A percentile compares a stretch with the other conserved stretches of the same genome.
Evolutionary conservation across 2,888 invertebrate genomes (phyloP).

Genomic region (Agapostemon virescens): DNA sequence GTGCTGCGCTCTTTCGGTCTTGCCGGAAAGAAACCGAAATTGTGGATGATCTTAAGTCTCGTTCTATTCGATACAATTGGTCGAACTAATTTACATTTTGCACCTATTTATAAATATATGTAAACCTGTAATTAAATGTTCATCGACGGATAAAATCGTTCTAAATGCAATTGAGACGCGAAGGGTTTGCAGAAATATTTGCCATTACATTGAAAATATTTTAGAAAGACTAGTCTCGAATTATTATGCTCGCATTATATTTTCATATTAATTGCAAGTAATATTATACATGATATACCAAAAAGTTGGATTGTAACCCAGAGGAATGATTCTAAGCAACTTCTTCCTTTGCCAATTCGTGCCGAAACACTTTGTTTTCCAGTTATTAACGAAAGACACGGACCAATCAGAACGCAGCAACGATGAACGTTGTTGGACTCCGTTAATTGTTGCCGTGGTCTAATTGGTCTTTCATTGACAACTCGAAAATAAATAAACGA

Average conservation of each 20-base stretch:
- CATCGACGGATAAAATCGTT: neutral
- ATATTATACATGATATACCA: too few relatives aligned
- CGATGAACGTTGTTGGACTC: too few relatives aligned
- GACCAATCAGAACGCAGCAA: too few relatives aligned
- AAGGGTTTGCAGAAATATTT: neutral
- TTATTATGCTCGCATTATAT: neutral
- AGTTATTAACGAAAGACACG: too few relatives aligned
- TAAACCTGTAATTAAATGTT: neutral
- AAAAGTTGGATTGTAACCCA: too few relatives aligned
- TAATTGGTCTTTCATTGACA: too few relatives aligned
- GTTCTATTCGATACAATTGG: constrained; percentile 35
- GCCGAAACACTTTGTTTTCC: too few relatives aligned
- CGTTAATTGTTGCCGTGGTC: too few relatives aligned
- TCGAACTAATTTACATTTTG: constrained; percentile 17
- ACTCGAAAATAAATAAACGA: neutral
- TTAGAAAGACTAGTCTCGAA: neutral
- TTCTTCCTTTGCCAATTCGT: too few relatives aligned
- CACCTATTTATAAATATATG: constrained; percentile 16
- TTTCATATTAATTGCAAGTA: neutral
- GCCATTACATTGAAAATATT: neutral
- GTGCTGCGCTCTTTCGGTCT: constrained; percentile 58
- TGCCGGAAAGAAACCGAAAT: constrained; percentile 4
- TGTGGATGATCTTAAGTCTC: constrained; percentile 38
- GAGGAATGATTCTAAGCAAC: too few relatives aligned
- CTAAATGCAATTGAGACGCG: neutral